Evolutionary conservation across 1,140 invertebrate genomes (phyloP).

Genomic region (Tetranychus urticae): DNA sequence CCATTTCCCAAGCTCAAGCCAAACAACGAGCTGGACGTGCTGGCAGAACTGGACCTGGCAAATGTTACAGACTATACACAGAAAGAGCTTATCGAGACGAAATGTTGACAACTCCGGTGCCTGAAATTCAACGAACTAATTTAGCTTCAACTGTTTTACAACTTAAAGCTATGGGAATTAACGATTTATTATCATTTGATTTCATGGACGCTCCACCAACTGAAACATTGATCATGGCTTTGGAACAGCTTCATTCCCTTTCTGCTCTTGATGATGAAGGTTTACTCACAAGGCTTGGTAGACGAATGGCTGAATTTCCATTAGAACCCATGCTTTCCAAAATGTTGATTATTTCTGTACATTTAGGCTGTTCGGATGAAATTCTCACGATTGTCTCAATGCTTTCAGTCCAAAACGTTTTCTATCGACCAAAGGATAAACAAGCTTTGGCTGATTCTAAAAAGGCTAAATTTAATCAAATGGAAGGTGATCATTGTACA

Average conservation of each 20-base stretch:
- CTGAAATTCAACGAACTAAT: constrained; percentile 95
- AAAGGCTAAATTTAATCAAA: constrained; percentile 96
- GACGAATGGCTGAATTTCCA: constrained; percentile 97
- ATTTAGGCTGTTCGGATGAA: constrained; percentile 89
- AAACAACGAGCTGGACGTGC: constrained; percentile 81
- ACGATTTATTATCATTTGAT: constrained; percentile 94
- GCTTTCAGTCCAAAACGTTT: constrained; percentile 93
- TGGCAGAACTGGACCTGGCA: constrained; percentile 75
- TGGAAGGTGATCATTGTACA: constrained; percentile 93
- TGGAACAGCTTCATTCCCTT: constrained; percentile 91
- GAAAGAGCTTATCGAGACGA: constrained; percentile 59
- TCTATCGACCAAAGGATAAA: constrained; percentile 97
- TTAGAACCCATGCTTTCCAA: constrained; percentile 97
- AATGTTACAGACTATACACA: constrained; percentile 88
- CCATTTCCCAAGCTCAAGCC: constrained; percentile 71
- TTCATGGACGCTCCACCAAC: constrained; percentile 94
- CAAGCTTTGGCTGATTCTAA: constrained; percentile 89
- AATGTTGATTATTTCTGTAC: constrained; percentile 91
- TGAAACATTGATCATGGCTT: constrained; percentile 64
- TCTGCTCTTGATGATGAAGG: constrained; percentile 95
- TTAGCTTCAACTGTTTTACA: constrained; percentile 89
- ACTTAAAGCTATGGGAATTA: constrained; percentile 86
- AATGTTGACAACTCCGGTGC: constrained; percentile 87
- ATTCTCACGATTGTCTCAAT: constrained; percentile 90
- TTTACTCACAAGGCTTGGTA: constrained; percentile 80